Percentiles rank a stretch among this genome's conserved stretches.
Evolutionary conservation across 2,888 invertebrate species (phyloP).

Genomic region (Agrotis puta): DNA sequence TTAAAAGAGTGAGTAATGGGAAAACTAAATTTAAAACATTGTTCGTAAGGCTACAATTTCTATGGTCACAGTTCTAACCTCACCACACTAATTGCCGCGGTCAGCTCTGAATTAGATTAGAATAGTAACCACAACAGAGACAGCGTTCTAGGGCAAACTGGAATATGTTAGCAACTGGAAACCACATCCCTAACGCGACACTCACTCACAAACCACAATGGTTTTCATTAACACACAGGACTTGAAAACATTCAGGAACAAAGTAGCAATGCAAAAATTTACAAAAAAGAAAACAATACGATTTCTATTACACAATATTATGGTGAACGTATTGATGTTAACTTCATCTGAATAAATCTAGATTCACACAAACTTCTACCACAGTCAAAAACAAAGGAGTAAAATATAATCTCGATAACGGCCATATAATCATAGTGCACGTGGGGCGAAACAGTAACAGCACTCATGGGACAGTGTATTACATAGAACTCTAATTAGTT

Average conservation of each 20-base stretch:
- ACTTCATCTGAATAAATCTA: background rate
- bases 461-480: slow-evolving; percentile 85
- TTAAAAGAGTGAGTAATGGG: slow-evolving; percentile 10
- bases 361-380: slow-evolving; percentile 3
- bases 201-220: background rate
- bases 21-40: background rate
- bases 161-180: background rate
- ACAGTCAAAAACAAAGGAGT: background rate
- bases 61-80: slow-evolving; percentile 5
- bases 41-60: background rate
- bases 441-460: slow-evolving; percentile 81
- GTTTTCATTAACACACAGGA: background rate
- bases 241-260: background rate
- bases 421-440: slow-evolving; percentile 71
- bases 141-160: background rate
- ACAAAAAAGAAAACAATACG: background rate
- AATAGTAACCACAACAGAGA: slow-evolving; percentile 10
- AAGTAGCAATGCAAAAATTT: background rate
- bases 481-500: slow-evolving; percentile 50
- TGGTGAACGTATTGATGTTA: background rate
- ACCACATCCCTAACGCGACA: background rate
- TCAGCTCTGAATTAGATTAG: slow-evolving; percentile 20
- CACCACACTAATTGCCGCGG: background rate
- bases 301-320: background rate
- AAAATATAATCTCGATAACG: slow-evolving; percentile 45